Evolutionary conservation across 2,113 vertebrate species (phyloP).

Genomic region (Chascanopsetta lugubris): DNA sequence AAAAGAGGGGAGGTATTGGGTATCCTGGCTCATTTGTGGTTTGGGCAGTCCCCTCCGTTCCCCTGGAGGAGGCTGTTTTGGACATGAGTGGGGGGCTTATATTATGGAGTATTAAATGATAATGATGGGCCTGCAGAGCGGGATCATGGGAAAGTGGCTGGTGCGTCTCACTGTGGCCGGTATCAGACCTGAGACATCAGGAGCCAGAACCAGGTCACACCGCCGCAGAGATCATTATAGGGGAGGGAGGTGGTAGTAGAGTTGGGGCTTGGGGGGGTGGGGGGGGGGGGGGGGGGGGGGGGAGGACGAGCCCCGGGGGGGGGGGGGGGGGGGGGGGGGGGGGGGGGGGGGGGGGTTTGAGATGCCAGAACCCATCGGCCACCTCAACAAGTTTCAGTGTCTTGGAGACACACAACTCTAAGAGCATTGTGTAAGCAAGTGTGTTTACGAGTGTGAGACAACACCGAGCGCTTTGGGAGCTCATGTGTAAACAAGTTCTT

Average conservation of each 20-base stretch:
- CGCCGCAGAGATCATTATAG: slow-evolving; percentile 79
- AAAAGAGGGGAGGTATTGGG: slow-evolving; percentile 74
- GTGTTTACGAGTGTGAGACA: slow-evolving; percentile 40
- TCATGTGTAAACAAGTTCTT: slow-evolving; percentile 40
- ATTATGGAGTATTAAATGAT: slow-evolving; percentile 85
- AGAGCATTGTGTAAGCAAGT: slow-evolving; percentile 39
- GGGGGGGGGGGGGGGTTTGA: slow-evolving; percentile 36
- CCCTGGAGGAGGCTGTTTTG: slow-evolving; percentile 71
- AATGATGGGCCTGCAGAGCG: slow-evolving; percentile 79
- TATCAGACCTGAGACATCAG: slow-evolving; percentile 52
- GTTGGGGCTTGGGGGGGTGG: too few species aligned
- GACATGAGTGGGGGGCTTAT: slow-evolving; percentile 69
- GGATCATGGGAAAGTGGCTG: slow-evolving; percentile 82
- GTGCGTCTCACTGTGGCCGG: slow-evolving; percentile 72
- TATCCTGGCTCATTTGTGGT: slow-evolving; percentile 80
- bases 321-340: slow-evolving; percentile 39
- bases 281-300: slow-evolving; percentile 28
- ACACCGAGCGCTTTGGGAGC: slow-evolving; percentile 33
- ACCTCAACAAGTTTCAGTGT: slow-evolving; percentile 27
- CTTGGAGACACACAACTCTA: slow-evolving; percentile 7
- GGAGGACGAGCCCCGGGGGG: too few species aligned
- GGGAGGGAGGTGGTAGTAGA: slow-evolving; percentile 39
- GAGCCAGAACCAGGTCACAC: slow-evolving; percentile 78
- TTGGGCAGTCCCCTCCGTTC: slow-evolving; percentile 63
- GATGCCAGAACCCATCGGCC: slow-evolving; percentile 67